Evolutionary conservation across 2,888 invertebrate genomes (phyloP), one percentile per base, ranked within the genome.

Genomic region (Baccha elongata): DNA sequence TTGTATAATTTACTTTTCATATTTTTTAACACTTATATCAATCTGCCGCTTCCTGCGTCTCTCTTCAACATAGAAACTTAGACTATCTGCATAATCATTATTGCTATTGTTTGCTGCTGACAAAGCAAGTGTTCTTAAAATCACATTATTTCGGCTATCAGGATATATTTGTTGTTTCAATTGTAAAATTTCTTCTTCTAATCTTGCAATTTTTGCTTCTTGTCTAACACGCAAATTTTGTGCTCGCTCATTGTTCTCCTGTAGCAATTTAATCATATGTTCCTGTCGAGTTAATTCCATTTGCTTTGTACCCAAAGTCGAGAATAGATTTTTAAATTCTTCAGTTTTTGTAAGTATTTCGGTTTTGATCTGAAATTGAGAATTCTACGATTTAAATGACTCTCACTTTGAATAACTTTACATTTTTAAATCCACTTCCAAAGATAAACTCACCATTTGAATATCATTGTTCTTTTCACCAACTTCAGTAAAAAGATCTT

Each of bases 121-220:
- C 29, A 74, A 78, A 0, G 85, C 62, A n/a, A 75, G 21, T 7
- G 69, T 81, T 32, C 52, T 69, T 3, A 26, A 26, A 26, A 26
- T 6, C 3, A 26, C 6, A 26, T 26, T 26, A 26, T 26, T 4
- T 26, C 26, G 6, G 26, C 6, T n/a, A 13, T 23, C 64, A 87
- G n/a, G n/a, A n/a, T 86, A 90, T 91, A 89, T 84, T 3, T 87
- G 86, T 29, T 87, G 86, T 46, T 88, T 89, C 0, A 90, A 72
- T 10, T 87, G 68, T 0, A 85, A 67, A 52, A 88, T 86, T 55
- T 89, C 88, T 3, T 87, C 86, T 46, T 88, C 87, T 65, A 89
- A 79, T 0, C 81, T 42, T 0, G 86, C 86, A 60, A 89, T 89
- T 62, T 87, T 88, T 23, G 89, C 88, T n/a, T 87, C 88, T 48